phyloP scores from a whole-genome alignment of 1,140 invertebrate species.

The Megalopta genalis region DNA sequence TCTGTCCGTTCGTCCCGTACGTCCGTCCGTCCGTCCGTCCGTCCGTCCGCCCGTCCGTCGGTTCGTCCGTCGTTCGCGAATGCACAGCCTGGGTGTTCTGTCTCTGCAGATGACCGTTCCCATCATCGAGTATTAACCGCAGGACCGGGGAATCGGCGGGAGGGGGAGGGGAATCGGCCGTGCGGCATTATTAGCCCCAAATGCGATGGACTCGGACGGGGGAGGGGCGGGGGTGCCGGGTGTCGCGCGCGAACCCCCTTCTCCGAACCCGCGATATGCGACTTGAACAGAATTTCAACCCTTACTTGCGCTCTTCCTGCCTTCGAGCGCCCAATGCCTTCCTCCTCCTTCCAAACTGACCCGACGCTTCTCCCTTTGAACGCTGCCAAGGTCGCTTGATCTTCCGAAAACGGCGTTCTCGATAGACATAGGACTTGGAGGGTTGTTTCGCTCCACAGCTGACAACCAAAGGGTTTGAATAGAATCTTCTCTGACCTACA shows the following conservation, averaged over 20 bases:
- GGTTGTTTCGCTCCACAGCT: too few relatives aligned
- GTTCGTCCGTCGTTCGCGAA: constrained; percentile 68
- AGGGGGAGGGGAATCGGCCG: constrained; percentile 57
- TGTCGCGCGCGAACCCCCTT: constrained; percentile 44
- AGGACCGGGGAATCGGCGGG: constrained; percentile 72
- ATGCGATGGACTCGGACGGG: constrained; percentile 74
- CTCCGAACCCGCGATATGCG: constrained; percentile 16
- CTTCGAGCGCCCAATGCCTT: too few relatives aligned
- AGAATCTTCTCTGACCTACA: too few relatives aligned
- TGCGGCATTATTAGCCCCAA: constrained; percentile 79
- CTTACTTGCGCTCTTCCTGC: neutral
- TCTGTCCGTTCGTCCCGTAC: constrained; percentile 59
- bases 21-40: constrained; percentile 61
- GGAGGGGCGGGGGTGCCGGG: constrained; percentile 18
- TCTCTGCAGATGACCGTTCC: constrained; percentile 81
- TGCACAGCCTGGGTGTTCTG: constrained; percentile 74
- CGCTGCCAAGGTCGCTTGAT: too few relatives aligned
- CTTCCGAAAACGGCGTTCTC: too few relatives aligned
- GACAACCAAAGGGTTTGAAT: too few relatives aligned
- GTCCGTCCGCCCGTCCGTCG: constrained; percentile 42
- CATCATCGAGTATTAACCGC: constrained; percentile 81
- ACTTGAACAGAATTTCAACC: constrained; percentile 5
- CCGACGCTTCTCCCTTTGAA: too few relatives aligned
- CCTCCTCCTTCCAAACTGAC: too few relatives aligned
- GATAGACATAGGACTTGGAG: too few relatives aligned